phyloP scores from a whole-genome alignment of 2,113 vertebrate genomes.

The Dasyornis broadbenti region DNA sequence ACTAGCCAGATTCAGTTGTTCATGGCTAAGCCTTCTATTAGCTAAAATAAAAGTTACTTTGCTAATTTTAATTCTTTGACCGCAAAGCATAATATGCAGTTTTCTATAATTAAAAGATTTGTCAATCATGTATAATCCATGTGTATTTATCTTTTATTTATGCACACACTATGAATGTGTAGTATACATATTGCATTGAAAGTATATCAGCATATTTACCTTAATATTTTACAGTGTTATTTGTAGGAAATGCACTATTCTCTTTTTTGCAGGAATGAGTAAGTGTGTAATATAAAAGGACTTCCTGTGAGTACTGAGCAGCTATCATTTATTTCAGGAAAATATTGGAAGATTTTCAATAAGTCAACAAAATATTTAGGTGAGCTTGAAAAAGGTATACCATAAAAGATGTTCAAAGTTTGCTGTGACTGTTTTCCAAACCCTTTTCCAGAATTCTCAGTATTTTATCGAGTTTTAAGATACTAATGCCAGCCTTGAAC shows the following conservation, averaged over 20 bases:
- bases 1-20: background rate
- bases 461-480: rapidly evolving
- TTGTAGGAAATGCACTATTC: background rate
- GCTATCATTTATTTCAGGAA: background rate
- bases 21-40: background rate
- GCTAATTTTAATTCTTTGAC: background rate
- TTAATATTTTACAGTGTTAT: background rate
- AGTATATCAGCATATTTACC: background rate
- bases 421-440: background rate
- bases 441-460: background rate
- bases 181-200: background rate
- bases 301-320: background rate
- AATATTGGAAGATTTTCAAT: background rate
- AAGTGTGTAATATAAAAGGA: background rate
- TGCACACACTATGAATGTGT: background rate
- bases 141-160: background rate
- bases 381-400: background rate
- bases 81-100: background rate
- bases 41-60: background rate
- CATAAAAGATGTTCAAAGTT: background rate
- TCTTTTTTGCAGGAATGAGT: background rate
- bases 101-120: background rate
- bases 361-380: background rate
- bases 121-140: background rate
- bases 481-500: background rate